Base-by-base conservation (phyloP, 1,140 invertebrate species). In the Drosophila kanapiae region DNA sequence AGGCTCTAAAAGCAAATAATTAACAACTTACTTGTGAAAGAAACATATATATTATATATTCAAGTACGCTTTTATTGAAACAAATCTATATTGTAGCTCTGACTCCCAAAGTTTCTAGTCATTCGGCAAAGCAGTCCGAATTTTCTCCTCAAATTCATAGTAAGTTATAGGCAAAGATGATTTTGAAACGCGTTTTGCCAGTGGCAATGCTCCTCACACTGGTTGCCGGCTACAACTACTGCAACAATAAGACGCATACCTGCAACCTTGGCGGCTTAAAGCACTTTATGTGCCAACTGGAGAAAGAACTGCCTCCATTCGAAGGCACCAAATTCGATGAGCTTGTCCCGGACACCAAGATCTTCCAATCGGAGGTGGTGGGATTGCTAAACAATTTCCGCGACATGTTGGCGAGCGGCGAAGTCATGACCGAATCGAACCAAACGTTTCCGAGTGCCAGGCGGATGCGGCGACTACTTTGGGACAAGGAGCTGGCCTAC, bases 401-500 rank as follows among this genome's bases (percentile, higher is more conserved):
- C 6, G 54, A 84, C 57, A 33, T 38, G 11, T 13, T 85, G 33
- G 70, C 82, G 6, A 16, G 75, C n/a, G 82, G 82, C 6, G 14
- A 38, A 10, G 27, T 70, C 2, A 29, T 4, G 0, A 68, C 58
- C 11, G 6, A 5, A 0, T 27, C 8, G 6, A 80, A 75, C 10
- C 16, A 48, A 18, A 38, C 48, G 2, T 80, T 75, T 31, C 29
- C 47, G 3, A 9, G 37, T 16, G 88, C 88, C 7, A 43, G 18
- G n/a, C 80, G 86, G 13, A 87, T 91, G 83, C 80, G 88, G 0
- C 54, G 59, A 23, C 13, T 91, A 1, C 71, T 87, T 10, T 91
- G 88, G 88, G 88, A 91, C 37, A 27, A 16, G 8, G 88, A 91
- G 31, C 47, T 91, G 38, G 81, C 53, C 4, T 87, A 77, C 64